phyloP scores from a whole-genome alignment of 2,888 invertebrate species.

The Ctenicera cuprea region DNA sequence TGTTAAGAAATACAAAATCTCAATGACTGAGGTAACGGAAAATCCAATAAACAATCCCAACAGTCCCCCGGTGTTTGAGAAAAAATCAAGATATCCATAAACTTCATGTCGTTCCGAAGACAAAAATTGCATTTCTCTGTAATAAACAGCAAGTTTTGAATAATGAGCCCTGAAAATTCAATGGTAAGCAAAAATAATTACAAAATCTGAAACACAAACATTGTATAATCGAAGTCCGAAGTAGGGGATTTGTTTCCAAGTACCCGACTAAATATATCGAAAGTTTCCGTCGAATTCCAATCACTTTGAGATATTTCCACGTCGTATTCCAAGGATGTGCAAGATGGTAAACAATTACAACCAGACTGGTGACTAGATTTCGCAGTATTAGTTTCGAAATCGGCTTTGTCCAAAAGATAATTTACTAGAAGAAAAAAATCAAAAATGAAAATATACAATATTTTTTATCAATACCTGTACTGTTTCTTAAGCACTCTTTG shows the following conservation, averaged over 20 bases:
- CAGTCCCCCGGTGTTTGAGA: constrained; percentile 82
- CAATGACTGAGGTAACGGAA: constrained; percentile 33
- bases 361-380: background rate
- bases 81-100: constrained; percentile 81
- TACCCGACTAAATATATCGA: background rate
- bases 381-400: background rate
- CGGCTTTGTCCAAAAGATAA: background rate
- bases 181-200: background rate
- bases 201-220: background rate
- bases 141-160: constrained; percentile 70
- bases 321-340: constrained; percentile 33
- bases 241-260: too few species aligned
- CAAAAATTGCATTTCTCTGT: constrained; percentile 82
- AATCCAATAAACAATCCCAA: constrained; percentile 69
- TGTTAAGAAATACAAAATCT: constrained; percentile 37
- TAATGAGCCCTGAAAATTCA: constrained; percentile 69
- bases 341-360: constrained; percentile 38
- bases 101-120: constrained; percentile 81
- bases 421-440: background rate
- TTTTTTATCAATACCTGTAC: constrained; percentile 41
- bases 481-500: constrained; percentile 35
- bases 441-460: too few species aligned
- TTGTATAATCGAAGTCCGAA: too few species aligned
- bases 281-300: constrained; percentile 25
- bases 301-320: constrained; percentile 32